These are phyloP conservation scores for Dolichomitus sp. DNA, from an alignment of 2,888 invertebrate species.

Conservation along the genomic window DNA sequence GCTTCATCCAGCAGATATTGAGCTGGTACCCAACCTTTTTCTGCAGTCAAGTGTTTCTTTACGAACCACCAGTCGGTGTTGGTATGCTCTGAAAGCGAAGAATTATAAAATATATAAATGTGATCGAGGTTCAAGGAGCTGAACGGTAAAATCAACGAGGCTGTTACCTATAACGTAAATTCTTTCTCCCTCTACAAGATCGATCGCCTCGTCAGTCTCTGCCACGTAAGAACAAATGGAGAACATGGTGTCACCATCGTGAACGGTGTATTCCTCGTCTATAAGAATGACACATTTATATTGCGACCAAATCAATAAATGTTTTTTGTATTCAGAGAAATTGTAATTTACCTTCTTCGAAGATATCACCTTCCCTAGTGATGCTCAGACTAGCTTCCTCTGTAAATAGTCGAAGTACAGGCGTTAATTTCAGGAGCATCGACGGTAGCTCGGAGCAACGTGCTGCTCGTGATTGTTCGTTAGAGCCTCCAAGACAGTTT, in stretches of 20 bases:
- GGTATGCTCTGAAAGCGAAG: slow-evolving; percentile 89
- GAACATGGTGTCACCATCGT: slow-evolving; percentile 93
- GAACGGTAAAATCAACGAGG: not conserved
- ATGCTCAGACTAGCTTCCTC: slow-evolving; percentile 92
- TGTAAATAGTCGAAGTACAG: slow-evolving; percentile 84
- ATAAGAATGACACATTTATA: slow-evolving; percentile 55
- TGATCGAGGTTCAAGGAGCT: not conserved
- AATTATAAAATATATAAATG: slow-evolving; percentile 3
- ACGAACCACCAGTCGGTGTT: slow-evolving; percentile 98
- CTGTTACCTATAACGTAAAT: slow-evolving; percentile 92
- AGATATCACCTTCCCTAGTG: slow-evolving; percentile 90
- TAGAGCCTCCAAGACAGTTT: slow-evolving; percentile 61
- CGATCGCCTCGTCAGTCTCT: slow-evolving; percentile 95
- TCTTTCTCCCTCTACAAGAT: slow-evolving; percentile 96
- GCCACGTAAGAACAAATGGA: slow-evolving; percentile 95
- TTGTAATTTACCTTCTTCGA: slow-evolving; percentile 86
- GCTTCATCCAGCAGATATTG: slow-evolving; percentile 94
- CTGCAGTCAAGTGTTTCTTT: slow-evolving; percentile 95
- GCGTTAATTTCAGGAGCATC: slow-evolving; percentile 58
- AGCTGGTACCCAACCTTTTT: slow-evolving; percentile 98
- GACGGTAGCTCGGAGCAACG: slow-evolving; percentile 52
- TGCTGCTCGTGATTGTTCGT: slow-evolving; percentile 57
- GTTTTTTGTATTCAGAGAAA: slow-evolving; percentile 9
- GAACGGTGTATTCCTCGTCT: slow-evolving; percentile 87
- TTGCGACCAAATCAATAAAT: slow-evolving; percentile 24